These are phyloP conservation scores for Megalurothrips usitatus DNA, from an alignment of 2,888 invertebrate species.

Conservation along the genomic window DNA sequence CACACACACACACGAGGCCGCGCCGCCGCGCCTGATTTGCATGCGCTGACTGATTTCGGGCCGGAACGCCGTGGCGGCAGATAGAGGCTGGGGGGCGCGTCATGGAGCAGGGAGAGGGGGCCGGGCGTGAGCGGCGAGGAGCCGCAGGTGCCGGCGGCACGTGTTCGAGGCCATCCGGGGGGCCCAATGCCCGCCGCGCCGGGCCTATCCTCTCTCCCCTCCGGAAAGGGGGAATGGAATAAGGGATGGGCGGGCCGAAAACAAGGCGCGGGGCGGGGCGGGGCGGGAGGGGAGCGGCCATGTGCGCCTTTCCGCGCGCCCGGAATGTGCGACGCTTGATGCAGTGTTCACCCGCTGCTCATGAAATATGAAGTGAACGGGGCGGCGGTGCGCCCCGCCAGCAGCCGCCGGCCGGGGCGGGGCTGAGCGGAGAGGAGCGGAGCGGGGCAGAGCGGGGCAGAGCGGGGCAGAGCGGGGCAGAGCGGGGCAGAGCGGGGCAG, in stretches of 20 bases:
- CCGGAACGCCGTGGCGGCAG: background rate
- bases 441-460: no score
- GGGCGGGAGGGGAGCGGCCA: background rate
- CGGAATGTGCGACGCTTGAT: background rate
- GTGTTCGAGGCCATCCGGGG: background rate
- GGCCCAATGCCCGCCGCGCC: background rate
- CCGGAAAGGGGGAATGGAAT: no score
- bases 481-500: no score
- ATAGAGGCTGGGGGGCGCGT: background rate
- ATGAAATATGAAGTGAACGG: conserved; percentile 14
- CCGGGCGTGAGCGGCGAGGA: background rate
- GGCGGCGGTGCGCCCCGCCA: background rate
- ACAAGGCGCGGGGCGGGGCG: background rate
- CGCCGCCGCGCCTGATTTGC: background rate
- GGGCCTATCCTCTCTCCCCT: no score
- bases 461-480: background rate
- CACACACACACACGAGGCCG: background rate
- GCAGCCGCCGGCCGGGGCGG: background rate
- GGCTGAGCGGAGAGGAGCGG: no score
- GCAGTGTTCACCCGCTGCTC: background rate
- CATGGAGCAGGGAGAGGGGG: background rate
- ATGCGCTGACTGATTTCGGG: background rate
- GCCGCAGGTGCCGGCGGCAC: background rate
- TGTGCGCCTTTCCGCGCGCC: background rate
- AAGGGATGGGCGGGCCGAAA: no score